Conservation (phyloP, 2,797 vertebrate genomes). For the Bradypus variegatus region DNA sequence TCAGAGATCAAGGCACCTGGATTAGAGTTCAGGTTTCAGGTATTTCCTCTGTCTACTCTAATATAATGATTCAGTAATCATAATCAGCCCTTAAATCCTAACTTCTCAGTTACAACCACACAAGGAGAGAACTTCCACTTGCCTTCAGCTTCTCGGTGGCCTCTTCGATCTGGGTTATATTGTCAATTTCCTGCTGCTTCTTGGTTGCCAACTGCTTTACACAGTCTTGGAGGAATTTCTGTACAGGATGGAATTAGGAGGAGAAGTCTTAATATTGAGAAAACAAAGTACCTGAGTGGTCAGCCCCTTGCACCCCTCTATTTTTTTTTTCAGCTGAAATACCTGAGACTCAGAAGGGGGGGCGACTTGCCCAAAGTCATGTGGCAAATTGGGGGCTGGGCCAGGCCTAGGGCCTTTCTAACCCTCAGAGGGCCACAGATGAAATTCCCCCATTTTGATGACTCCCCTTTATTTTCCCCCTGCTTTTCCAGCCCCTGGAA, state of each 20-base stretch:
- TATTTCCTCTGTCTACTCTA: too few species aligned
- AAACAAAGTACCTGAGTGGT: not conserved
- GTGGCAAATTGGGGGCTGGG: not conserved
- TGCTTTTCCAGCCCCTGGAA: not conserved
- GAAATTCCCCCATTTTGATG: not conserved
- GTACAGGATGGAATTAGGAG: not conserved
- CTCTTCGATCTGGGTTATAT: conserved; percentile 66
- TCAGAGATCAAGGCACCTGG: too few species aligned
- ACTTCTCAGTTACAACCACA: too few species aligned
- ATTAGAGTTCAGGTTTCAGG: too few species aligned
- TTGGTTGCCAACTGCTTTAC: conserved; percentile 70
- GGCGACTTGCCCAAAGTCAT: not conserved
- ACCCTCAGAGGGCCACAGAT: not conserved
- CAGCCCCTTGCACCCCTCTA: not conserved
- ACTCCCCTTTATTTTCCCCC: not conserved
- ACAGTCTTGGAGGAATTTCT: conserved; percentile 68
- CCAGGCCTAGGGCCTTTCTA: too few species aligned
- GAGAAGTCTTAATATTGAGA: not conserved
- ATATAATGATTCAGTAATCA: too few species aligned
- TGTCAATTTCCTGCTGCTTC: conserved; percentile 67
- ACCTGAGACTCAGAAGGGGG: not conserved
- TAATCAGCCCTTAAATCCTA: too few species aligned
- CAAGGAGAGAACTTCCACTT: not conserved
- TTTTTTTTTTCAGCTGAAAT: not conserved
- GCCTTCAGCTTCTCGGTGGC: conserved; percentile 69